Conservation (phyloP, 2,888 invertebrate genomes). For the Phaedon cochleariae region DNA sequence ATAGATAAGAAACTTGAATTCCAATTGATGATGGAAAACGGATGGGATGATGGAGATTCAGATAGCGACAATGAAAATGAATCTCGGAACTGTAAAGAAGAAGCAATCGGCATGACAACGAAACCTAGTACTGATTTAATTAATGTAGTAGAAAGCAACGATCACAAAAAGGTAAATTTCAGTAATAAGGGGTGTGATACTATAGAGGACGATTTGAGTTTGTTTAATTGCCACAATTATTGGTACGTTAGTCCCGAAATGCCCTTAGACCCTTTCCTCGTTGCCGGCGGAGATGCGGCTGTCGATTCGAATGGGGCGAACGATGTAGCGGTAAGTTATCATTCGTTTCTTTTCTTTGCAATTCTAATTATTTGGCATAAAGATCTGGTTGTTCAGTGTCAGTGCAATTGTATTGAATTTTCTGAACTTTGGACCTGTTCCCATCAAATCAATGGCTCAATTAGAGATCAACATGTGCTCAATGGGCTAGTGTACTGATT, state of each 20-base stretch:
- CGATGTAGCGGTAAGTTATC: slow-evolving; percentile 27
- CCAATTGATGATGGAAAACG: too few species aligned
- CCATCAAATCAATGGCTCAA: too few species aligned
- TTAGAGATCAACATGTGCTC: too few species aligned
- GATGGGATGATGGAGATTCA: too few species aligned
- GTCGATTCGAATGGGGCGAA: slow-evolving; percentile 9
- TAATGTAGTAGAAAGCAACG: slow-evolving; percentile 24
- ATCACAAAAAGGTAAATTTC: slow-evolving; percentile 41
- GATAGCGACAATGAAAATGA: too few species aligned
- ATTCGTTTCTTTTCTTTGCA: slow-evolving; percentile 4
- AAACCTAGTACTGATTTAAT: slow-evolving; percentile 11
- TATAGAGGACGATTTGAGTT: slow-evolving; percentile 58
- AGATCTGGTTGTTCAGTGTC: background rate
- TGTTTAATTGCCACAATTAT: slow-evolving; percentile 67
- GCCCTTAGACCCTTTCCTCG: slow-evolving; percentile 62
- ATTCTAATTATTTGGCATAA: background rate
- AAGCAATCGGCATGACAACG: too few species aligned
- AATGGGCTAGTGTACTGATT: too few species aligned
- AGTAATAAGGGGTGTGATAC: slow-evolving; percentile 45
- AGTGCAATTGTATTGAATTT: too few species aligned
- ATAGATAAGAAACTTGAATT: too few species aligned
- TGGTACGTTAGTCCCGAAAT: slow-evolving; percentile 66
- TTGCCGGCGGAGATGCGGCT: slow-evolving; percentile 48
- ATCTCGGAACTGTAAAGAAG: too few species aligned
- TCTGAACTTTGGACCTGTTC: too few species aligned